phyloP scores from a whole-genome alignment of 2,888 invertebrate species.

The Scaptomyza polygonia region DNA sequence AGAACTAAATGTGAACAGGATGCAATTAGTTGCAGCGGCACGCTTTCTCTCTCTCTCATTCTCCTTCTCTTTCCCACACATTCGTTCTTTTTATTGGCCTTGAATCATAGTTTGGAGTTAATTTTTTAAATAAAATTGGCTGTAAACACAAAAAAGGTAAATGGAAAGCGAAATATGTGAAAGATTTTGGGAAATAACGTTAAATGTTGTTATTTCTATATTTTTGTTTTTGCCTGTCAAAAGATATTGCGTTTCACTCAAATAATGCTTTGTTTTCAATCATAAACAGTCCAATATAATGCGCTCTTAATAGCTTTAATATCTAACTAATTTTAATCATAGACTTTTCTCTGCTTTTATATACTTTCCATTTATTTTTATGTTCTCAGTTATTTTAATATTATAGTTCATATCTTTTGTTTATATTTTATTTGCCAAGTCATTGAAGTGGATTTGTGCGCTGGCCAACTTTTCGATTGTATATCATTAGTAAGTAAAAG shows the following conservation, averaged over 20 bases:
- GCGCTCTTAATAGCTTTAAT: no score
- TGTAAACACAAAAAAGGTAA: no score
- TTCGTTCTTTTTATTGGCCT: neutral
- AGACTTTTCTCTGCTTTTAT: no score
- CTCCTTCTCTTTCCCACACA: neutral
- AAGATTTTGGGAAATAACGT: no score
- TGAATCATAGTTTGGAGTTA: neutral
- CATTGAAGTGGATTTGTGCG: conserved; percentile 30
- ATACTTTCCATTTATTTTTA: neutral
- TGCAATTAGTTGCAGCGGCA: neutral
- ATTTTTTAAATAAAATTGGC: no score
- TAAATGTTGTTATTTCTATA: no score
- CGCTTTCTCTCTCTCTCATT: neutral
- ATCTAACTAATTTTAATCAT: neutral
- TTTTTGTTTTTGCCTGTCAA: no score
- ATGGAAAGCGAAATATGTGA: no score
- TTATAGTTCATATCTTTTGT: conserved; percentile 1
- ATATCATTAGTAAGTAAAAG: conserved; percentile 44
- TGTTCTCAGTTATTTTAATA: neutral
- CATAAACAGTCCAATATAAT: no score
- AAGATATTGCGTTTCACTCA: no score
- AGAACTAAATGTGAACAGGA: neutral
- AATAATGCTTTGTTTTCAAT: no score
- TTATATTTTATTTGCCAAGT: conserved; percentile 34
- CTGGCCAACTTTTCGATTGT: conserved; percentile 46